Evolutionary conservation across 2,888 invertebrate genomes (phyloP).

Genomic region (Clostera curtula): DNA sequence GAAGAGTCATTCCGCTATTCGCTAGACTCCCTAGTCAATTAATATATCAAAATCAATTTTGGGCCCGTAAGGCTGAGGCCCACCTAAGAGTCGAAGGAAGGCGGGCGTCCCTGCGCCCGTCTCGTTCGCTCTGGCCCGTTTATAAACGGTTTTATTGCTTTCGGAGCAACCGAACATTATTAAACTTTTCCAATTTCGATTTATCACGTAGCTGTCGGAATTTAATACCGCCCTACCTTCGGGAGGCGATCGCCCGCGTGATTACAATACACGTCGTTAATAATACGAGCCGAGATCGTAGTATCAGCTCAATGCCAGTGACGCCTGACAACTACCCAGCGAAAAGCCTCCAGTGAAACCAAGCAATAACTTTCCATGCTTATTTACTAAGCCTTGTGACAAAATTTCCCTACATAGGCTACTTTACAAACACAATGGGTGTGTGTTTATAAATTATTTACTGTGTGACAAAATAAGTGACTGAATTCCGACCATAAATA

Average conservation of each 20-base stretch:
- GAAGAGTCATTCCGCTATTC: no score
- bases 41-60: conserved; percentile 68
- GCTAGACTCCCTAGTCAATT: conserved; percentile 60
- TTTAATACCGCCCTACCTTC: conserved; percentile 76
- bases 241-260: conserved; percentile 73
- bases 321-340: no score
- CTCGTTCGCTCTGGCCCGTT: conserved; percentile 73
- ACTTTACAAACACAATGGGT: no score
- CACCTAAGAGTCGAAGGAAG: conserved; percentile 70
- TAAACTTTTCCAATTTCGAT: conserved; percentile 77
- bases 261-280: conserved; percentile 75
- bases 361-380: no score
- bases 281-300: conserved; percentile 64
- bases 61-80: conserved; percentile 55
- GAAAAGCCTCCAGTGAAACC: no score
- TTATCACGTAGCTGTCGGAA: conserved; percentile 76
- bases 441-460: no score
- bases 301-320: no score
- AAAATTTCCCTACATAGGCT: no score
- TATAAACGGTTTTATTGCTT: conserved; percentile 76
- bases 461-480: no score
- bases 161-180: conserved; percentile 76
- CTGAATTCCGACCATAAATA: no score
- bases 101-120: conserved; percentile 69
- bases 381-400: no score